These are phyloP conservation scores for Azemiops feae DNA, from an alignment of 2,113 vertebrate species.

Conservation along the genomic window DNA sequence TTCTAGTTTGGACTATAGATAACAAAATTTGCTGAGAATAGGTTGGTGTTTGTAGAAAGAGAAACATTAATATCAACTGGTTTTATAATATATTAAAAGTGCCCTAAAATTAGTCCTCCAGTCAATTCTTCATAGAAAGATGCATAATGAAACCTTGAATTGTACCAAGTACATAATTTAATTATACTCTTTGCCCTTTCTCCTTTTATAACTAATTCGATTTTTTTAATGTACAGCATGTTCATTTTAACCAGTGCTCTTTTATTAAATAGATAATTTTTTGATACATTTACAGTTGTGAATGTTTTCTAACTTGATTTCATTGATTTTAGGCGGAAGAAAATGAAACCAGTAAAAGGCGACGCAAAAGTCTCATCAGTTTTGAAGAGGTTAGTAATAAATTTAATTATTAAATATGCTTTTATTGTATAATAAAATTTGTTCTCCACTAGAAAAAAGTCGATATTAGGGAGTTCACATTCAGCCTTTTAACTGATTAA, in stretches of 20 bases:
- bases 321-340: slow-evolving; percentile 74
- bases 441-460: no score
- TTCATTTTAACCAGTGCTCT: background rate
- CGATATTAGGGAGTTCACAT: background rate
- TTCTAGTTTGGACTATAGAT: background rate
- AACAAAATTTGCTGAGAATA: background rate
- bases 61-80: background rate
- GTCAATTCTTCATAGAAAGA: background rate
- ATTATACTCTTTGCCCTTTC: background rate
- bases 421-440: background rate
- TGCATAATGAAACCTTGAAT: rapidly evolving
- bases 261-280: background rate
- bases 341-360: slow-evolving; percentile 86
- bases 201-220: background rate
- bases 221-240: background rate
- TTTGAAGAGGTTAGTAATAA: slow-evolving; percentile 83
- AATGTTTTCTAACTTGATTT: slow-evolving; percentile 32
- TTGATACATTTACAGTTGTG: background rate
- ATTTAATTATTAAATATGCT: background rate
- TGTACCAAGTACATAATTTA: background rate
- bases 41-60: background rate
- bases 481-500: background rate
- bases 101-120: background rate
- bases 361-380: slow-evolving; percentile 76
- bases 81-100: background rate